Conservation (phyloP, 2,113 vertebrate genomes). For the Atractosteus spatula region DNA sequence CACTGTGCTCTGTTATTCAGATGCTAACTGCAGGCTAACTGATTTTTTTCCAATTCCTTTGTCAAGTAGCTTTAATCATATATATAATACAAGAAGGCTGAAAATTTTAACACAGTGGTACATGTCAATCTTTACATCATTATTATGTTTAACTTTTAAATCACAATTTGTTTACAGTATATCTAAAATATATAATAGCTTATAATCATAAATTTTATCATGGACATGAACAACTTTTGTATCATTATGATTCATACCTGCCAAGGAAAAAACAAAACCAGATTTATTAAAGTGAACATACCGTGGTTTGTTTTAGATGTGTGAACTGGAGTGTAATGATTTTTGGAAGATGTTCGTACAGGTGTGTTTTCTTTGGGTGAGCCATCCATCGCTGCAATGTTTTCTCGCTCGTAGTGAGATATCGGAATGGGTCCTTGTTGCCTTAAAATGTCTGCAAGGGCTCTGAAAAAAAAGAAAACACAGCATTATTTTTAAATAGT, state of each 20-base stretch:
- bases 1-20: neutral
- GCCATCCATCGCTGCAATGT: conserved; percentile 91
- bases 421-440: conserved; percentile 98
- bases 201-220: too few relatives aligned
- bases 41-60: conserved; percentile 15
- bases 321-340: conserved; percentile 94
- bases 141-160: too few relatives aligned
- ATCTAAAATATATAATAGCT: neutral
- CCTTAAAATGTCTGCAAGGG: conserved; percentile 95
- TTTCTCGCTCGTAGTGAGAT: conserved; percentile 96
- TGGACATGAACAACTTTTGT: too few relatives aligned
- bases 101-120: too few relatives aligned
- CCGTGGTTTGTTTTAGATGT: conserved; percentile 89
- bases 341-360: conserved; percentile 88
- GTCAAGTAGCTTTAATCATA: conserved; percentile 25
- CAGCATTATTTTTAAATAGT: neutral
- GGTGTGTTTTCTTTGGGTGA: conserved; percentile 97
- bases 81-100: too few relatives aligned
- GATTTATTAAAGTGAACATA: conserved; percentile 47
- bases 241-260: too few relatives aligned
- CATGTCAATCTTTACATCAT: too few relatives aligned
- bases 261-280: too few relatives aligned
- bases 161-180: neutral
- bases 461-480: conserved; percentile 65
- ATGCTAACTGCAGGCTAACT: neutral